Evolutionary conservation across 2,888 invertebrate species (phyloP).

Genomic region (Hirtodrosophila duncani): DNA sequence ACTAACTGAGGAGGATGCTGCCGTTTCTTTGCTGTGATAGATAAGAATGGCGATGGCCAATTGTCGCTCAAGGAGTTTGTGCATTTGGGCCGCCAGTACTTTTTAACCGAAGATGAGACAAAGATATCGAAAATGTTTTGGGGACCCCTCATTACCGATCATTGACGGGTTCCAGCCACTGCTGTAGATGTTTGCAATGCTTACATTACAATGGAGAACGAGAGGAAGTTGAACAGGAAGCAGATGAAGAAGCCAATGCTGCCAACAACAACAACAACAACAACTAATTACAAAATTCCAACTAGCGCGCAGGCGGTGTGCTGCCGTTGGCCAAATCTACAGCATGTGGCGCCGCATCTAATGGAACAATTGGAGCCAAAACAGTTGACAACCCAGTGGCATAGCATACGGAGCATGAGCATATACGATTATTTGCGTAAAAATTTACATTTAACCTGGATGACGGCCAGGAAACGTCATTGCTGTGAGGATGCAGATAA

Average conservation of each 20-base stretch:
- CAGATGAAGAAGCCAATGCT: slow-evolving; percentile 36
- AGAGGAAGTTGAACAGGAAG: slow-evolving; percentile 40
- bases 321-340: slow-evolving; percentile 59
- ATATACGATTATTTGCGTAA: slow-evolving; percentile 52
- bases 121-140: slow-evolving; percentile 91
- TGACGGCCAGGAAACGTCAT: slow-evolving; percentile 39
- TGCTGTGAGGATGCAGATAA: slow-evolving; percentile 29
- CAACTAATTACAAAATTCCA: slow-evolving; percentile 26
- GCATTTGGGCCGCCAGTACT: slow-evolving; percentile 88
- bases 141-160: slow-evolving; percentile 86
- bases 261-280: slow-evolving; percentile 22
- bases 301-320: slow-evolving; percentile 50
- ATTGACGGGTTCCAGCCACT: slow-evolving; percentile 75
- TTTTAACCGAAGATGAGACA: slow-evolving; percentile 86
- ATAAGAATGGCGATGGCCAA: slow-evolving; percentile 88
- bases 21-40: slow-evolving; percentile 88
- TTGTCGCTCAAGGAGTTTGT: slow-evolving; percentile 88
- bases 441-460: slow-evolving; percentile 30
- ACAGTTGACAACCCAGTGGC: slow-evolving; percentile 32
- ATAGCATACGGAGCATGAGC: slow-evolving; percentile 49
- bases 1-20: slow-evolving; percentile 85
- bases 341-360: slow-evolving; percentile 62
- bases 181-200: too few species aligned
- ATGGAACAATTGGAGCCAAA: slow-evolving; percentile 28
- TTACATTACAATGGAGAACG: too few species aligned